These are phyloP conservation scores for Perognathus longimembris DNA, from an alignment of 2,113 vertebrate genomes.

Conservation along the genomic window DNA sequence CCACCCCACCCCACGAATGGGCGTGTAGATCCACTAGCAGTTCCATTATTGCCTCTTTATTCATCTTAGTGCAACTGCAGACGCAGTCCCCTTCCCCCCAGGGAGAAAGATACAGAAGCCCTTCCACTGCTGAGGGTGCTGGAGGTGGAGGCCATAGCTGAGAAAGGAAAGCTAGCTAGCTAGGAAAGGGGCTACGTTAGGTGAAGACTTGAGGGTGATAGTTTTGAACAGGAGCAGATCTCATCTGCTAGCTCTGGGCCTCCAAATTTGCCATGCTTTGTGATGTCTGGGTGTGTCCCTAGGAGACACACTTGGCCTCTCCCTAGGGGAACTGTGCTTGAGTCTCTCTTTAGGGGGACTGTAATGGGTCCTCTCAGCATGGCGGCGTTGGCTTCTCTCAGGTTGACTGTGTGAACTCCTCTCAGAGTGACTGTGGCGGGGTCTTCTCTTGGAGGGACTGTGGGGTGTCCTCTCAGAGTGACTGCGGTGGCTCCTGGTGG, in stretches of 20 bases:
- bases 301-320: neutral
- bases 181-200: neutral
- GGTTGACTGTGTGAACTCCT: rapidly evolving
- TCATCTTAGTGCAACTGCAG: constrained; percentile 47
- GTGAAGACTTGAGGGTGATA: neutral
- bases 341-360: neutral
- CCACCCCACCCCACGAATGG: neutral
- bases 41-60: constrained; percentile 63
- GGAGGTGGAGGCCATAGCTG: neutral
- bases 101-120: neutral
- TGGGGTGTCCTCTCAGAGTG: rapidly evolving
- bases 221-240: neutral
- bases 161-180: neutral
- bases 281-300: neutral
- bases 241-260: neutral
- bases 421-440: neutral
- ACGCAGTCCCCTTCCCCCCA: neutral
- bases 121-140: neutral
- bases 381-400: no score
- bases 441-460: neutral
- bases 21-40: neutral
- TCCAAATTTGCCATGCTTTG: neutral
- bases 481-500: neutral
- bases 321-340: neutral
- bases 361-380: neutral